These are phyloP conservation scores for Percina caprodes DNA, from an alignment of 2,113 vertebrate species.

Conservation along the genomic window DNA sequence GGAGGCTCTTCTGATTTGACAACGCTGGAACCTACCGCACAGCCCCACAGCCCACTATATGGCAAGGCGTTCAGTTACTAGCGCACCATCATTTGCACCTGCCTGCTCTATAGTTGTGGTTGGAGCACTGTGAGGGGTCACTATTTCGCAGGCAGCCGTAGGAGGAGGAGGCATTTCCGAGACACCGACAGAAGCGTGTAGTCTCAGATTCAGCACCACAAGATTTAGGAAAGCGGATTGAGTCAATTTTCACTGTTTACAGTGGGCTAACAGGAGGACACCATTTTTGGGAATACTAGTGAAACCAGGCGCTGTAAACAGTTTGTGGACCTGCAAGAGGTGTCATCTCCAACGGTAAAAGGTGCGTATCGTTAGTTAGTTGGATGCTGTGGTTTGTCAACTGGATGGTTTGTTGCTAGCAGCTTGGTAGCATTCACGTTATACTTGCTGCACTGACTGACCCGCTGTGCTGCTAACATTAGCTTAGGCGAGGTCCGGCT, in stretches of 20 bases:
- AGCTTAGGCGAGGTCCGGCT: slow-evolving; percentile 79
- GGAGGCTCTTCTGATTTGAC: slow-evolving; percentile 72
- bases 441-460: slow-evolving; percentile 66
- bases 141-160: slow-evolving; percentile 79
- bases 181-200: slow-evolving; percentile 80
- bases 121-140: slow-evolving; percentile 78
- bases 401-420: slow-evolving; percentile 59
- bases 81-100: slow-evolving; percentile 83
- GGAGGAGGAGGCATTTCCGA: slow-evolving; percentile 77
- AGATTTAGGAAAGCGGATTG: slow-evolving; percentile 75
- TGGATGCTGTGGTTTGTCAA: slow-evolving; percentile 33
- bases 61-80: slow-evolving; percentile 62
- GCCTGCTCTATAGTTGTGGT: slow-evolving; percentile 70
- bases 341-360: slow-evolving; percentile 52
- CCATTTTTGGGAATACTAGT: slow-evolving; percentile 63
- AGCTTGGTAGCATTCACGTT: slow-evolving; percentile 46
- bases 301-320: slow-evolving; percentile 49
- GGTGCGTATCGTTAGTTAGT: slow-evolving; percentile 62
- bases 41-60: slow-evolving; percentile 77
- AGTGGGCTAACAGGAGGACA: slow-evolving; percentile 48
- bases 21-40: slow-evolving; percentile 55
- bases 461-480: slow-evolving; percentile 65
- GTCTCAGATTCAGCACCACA: slow-evolving; percentile 81
- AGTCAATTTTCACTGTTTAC: slow-evolving; percentile 55
- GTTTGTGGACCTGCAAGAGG: slow-evolving; percentile 72